Conservation (phyloP, 2,888 invertebrate species). For the Emmelina monodactyla region DNA sequence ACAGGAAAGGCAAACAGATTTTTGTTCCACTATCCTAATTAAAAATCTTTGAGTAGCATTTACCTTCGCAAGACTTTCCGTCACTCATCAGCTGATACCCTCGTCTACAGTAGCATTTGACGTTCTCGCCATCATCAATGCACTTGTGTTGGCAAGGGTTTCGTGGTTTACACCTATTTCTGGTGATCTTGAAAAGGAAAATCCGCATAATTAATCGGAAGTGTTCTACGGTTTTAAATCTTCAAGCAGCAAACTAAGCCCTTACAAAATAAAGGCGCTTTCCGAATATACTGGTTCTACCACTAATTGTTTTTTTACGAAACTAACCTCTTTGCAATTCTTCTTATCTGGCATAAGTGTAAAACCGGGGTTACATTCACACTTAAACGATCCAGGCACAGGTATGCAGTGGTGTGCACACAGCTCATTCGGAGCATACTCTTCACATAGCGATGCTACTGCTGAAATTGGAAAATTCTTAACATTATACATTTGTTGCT, state of each 20-base stretch:
- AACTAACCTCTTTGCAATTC: slow-evolving; percentile 67
- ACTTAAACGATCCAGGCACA: slow-evolving; percentile 73
- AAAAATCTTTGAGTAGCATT: no score
- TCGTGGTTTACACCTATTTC: slow-evolving; percentile 64
- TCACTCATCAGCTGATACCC: slow-evolving; percentile 75
- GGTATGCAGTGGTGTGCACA: slow-evolving; percentile 84
- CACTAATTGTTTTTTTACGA: no score
- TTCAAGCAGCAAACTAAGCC: no score
- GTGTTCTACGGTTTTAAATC: no score
- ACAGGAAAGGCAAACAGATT: no score
- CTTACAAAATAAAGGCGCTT: no score
- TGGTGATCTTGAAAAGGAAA: no score
- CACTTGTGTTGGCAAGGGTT: slow-evolving; percentile 81
- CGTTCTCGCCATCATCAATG: slow-evolving; percentile 71
- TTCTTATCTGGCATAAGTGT: slow-evolving; percentile 73
- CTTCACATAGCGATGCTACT: slow-evolving; percentile 44
- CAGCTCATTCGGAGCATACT: slow-evolving; percentile 58
- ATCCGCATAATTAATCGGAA: no score
- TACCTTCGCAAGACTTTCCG: slow-evolving; percentile 72
- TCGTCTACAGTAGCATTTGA: slow-evolving; percentile 74
- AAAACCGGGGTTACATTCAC: slow-evolving; percentile 75
- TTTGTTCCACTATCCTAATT: no score
- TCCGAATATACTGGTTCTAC: no score
- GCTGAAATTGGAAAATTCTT: no score
- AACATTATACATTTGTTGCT: no score